These are phyloP conservation scores for Corydoras maculifer DNA, from an alignment of 2,113 vertebrate species.

Conservation along the genomic window DNA sequence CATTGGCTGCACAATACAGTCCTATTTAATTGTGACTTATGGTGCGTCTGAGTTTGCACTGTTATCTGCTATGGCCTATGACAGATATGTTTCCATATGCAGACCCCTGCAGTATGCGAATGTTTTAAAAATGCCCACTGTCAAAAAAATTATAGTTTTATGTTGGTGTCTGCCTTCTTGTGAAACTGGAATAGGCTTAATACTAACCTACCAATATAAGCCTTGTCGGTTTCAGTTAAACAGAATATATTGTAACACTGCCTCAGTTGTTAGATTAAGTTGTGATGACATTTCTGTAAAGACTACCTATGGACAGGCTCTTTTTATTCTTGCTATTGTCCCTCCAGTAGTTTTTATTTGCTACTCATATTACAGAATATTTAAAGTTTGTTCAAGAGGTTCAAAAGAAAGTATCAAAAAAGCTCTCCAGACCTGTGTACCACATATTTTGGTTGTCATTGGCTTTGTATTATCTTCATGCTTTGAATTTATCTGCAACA, in stretches of 20 bases:
- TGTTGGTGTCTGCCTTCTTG: background rate
- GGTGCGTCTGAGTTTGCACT: background rate
- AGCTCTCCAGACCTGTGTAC: conserved; percentile 12
- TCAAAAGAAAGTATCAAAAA: conserved; percentile 9
- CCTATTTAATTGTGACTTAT: background rate
- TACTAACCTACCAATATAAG: background rate
- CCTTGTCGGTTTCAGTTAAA: background rate
- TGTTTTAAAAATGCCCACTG: background rate
- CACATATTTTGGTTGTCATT: conserved; percentile 1
- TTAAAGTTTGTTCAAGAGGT: background rate
- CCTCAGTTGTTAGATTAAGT: background rate
- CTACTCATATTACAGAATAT: conserved; percentile 14
- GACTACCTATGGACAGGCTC: background rate
- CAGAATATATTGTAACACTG: background rate
- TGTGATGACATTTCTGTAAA: background rate
- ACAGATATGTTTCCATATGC: conserved; percentile 8
- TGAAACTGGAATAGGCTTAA: background rate
- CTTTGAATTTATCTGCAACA: background rate
- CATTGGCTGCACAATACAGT: background rate
- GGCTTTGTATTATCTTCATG: background rate
- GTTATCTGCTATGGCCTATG: conserved; percentile 1
- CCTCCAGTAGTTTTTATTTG: conserved; percentile 5
- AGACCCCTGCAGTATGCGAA: background rate
- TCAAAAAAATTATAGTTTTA: background rate
- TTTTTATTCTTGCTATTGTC: background rate